Evolutionary conservation across 2,113 vertebrate species (phyloP).

Genomic region (Plecturocebus donacophilus): DNA sequence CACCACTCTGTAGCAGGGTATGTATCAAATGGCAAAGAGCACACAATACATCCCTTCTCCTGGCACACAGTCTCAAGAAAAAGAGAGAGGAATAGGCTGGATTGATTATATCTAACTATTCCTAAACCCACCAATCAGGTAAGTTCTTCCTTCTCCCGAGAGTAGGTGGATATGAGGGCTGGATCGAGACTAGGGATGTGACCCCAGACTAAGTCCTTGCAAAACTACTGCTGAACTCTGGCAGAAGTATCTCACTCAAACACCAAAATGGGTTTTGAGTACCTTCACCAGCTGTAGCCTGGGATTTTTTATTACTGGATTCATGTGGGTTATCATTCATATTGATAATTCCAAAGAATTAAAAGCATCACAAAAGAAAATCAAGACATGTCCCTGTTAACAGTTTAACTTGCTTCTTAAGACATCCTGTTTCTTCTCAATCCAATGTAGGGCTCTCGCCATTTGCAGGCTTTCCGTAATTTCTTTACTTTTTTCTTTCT

Average conservation of each 20-base stretch:
- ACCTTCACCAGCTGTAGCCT: neutral
- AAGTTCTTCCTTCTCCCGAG: neutral
- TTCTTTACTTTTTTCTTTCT: neutral
- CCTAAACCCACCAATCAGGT: neutral
- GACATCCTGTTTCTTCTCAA: neutral
- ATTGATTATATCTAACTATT: neutral
- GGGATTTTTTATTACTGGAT: neutral
- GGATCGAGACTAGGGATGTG: fast-evolving
- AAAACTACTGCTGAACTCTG: neutral
- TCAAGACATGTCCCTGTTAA: neutral
- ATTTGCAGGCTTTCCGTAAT: neutral
- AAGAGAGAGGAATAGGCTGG: neutral
- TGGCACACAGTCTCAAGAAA: neutral
- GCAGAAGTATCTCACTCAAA: neutral
- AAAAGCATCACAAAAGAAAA: neutral
- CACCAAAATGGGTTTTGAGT: neutral
- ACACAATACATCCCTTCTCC: neutral
- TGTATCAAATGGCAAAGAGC: neutral
- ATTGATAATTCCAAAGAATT: neutral
- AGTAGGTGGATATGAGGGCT: neutral
- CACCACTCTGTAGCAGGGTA: neutral
- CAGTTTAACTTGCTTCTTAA: neutral
- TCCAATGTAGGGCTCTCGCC: neutral
- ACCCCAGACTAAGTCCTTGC: no score
- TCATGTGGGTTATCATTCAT: neutral